Conservation (phyloP, 2,113 vertebrate genomes). For the Dipodomys merriami region DNA sequence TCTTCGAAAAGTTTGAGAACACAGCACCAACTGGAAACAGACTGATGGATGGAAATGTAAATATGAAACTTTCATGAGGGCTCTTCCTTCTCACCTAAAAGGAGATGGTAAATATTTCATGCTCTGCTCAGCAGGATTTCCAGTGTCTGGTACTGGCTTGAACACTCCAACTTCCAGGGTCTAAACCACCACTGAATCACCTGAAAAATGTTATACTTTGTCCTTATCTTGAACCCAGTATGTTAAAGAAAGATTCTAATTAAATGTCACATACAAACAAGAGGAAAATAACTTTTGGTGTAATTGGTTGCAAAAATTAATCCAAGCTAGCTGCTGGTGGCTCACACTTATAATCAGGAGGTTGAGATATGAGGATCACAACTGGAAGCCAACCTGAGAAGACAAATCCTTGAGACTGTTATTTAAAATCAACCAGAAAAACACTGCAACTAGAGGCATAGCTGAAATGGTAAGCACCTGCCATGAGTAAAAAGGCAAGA, state of each 20-base stretch:
- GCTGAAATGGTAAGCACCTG: too few relatives aligned
- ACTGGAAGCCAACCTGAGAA: too few relatives aligned
- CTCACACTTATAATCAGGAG: too few relatives aligned
- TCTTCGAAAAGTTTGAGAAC: conserved; percentile 69
- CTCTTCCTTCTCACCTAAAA: conserved; percentile 70
- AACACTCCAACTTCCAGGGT: not conserved
- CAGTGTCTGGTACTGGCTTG: not conserved
- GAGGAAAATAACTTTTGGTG: not conserved
- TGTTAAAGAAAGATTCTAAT: not conserved
- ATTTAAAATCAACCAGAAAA: too few relatives aligned
- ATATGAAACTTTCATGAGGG: conserved; percentile 74
- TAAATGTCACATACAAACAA: not conserved
- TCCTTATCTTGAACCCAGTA: not conserved
- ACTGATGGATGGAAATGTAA: conserved; percentile 69
- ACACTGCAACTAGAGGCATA: too few relatives aligned
- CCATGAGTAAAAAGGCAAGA: too few relatives aligned
- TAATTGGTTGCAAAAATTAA: conserved; percentile 22
- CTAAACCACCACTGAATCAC: not conserved
- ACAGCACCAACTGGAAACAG: conserved; percentile 27
- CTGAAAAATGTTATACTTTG: not conserved
- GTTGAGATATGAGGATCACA: too few relatives aligned
- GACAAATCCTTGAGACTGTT: too few relatives aligned
- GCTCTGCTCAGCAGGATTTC: conserved; percentile 28
- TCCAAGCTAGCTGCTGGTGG: too few relatives aligned
- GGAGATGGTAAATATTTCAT: conserved; percentile 76